Evolutionary conservation across 2,888 invertebrate genomes (phyloP), one percentile per base, ranked within the genome.

Genomic region (Aleiodes alternator): DNA sequence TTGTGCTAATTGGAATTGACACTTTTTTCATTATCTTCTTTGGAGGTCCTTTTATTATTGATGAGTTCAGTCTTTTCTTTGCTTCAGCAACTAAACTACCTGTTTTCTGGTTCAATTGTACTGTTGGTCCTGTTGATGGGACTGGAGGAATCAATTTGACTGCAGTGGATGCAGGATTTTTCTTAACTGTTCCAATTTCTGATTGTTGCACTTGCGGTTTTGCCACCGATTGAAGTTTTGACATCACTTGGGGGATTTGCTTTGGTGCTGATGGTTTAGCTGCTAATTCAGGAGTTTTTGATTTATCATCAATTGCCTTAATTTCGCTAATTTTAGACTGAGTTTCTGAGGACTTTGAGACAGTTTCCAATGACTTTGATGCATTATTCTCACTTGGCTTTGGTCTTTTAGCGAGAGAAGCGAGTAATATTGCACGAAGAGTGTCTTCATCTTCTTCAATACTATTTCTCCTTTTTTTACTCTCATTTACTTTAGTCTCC

Each of bases 371-470:
- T 9, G 11, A n/a, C 38, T 12, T 64, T n/a, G 3, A 11, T 0
- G 6, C 64, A 16, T 53, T 53, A 7, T 8, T 34, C 50, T 78
- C 80, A 7, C 34, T 61, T 6, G 51, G 14, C 66, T 78, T 80
- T 12, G 72, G 23, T 48, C 86, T 80, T 76, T 86, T 88, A 1
- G 84, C 83, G 34, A 89, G 75, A 11, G 88, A 88, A 16, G 88
- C 89, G 9, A 89, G 69, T 29, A 89, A 72, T 76, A 85, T 81
- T 23, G 85, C 86, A 56, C 89, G 79, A 4, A 89, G 80, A n/a
- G 81, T 83, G 61, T 88, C 85, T 59, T 88, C 89, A 64, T 89
- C 89, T n/a, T 89, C 89, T 0, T 89, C 89, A 4, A 87, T 34
- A 55, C 88, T 89, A 48, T 80, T 78, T 73, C 86, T 84, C 66